A percentile compares a stretch with the other conserved stretches of the same genome.
Conservation (phyloP, 2,888 invertebrate genomes). For the Andrena marginata region DNA sequence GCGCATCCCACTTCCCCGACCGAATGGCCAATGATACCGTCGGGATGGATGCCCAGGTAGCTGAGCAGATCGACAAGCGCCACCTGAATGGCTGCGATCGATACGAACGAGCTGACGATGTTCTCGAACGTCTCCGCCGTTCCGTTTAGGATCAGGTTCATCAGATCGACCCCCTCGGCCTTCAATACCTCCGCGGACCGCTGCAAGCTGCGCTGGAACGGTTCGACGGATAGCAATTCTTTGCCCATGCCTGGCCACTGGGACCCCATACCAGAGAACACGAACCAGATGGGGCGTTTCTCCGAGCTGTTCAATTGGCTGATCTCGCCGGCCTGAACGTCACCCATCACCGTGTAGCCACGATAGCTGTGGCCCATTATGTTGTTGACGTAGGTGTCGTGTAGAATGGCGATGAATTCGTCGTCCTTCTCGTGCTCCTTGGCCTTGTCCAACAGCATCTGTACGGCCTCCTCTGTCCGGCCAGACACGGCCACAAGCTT, state of each 20-base stretch:
- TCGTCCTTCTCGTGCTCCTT: constrained; percentile 87
- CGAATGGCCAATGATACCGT: constrained; percentile 98
- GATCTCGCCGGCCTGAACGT: constrained; percentile 86
- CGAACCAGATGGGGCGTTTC: constrained; percentile 95
- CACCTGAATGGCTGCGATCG: constrained; percentile 98
- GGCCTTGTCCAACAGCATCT: constrained; percentile 88
- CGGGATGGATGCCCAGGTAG: constrained; percentile 92
- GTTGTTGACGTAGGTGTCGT: constrained; percentile 90
- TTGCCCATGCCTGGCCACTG: constrained; percentile 99
- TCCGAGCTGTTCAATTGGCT: constrained; percentile 85
- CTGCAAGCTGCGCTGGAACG: constrained; percentile 92
- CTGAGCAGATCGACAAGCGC: constrained; percentile 96
- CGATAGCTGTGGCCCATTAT: constrained; percentile 92
- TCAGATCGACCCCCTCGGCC: constrained; percentile 93
- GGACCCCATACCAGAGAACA: constrained; percentile 99
- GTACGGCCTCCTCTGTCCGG: constrained; percentile 93
- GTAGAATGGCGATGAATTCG: constrained; percentile 92
- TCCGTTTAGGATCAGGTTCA: constrained; percentile 91
- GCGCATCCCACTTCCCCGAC: constrained; percentile 97
- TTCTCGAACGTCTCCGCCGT: constrained; percentile 93
- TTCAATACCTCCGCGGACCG: constrained; percentile 92
- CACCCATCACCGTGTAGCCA: constrained; percentile 92
- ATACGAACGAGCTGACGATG: constrained; percentile 95
- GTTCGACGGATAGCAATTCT: constrained; percentile 92
- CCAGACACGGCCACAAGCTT: constrained; percentile 93